Percentiles rank a stretch among this genome's conserved stretches.
Conservation (phyloP, 2,113 vertebrate species). For the Leptobrachium ailaonicum region DNA sequence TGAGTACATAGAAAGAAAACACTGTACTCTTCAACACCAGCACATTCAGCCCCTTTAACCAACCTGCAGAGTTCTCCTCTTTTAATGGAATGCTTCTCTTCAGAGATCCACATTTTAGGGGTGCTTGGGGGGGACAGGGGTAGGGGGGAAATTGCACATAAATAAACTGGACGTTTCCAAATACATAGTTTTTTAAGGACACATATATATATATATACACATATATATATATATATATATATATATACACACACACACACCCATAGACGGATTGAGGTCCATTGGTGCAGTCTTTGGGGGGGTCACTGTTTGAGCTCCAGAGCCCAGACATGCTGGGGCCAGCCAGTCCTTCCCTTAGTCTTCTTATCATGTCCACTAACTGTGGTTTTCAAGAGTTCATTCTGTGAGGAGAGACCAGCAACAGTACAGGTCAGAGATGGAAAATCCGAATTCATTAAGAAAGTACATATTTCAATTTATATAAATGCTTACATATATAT, state of each 20-base stretch:
- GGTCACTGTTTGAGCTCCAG: slow-evolving; percentile 95
- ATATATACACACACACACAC: neutral
- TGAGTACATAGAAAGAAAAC: slow-evolving; percentile 67
- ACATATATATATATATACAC: slow-evolving; percentile 53
- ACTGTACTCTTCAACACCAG: slow-evolving; percentile 71
- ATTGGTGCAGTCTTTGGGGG: slow-evolving; percentile 61
- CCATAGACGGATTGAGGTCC: slow-evolving; percentile 51
- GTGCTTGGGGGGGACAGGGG: slow-evolving; percentile 44
- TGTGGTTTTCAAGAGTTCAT: slow-evolving; percentile 90
- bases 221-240: neutral
- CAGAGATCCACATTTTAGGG: slow-evolving; percentile 76
- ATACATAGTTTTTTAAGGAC: slow-evolving; percentile 67
- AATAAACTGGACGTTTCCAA: slow-evolving; percentile 83
- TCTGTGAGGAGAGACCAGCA: slow-evolving; percentile 67
- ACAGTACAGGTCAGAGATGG: slow-evolving; percentile 45
- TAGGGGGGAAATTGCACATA: slow-evolving; percentile 86
- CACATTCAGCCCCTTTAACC: slow-evolving; percentile 78
- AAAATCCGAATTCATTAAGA: neutral
- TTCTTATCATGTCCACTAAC: slow-evolving; percentile 91
- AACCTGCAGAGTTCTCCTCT: slow-evolving; percentile 79
- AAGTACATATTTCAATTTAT: neutral
- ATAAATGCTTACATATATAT: neutral
- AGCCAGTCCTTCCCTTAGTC: slow-evolving; percentile 96
- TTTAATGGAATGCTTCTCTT: slow-evolving; percentile 87
- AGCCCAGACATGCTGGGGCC: slow-evolving; percentile 98